Evolutionary conservation across 2,113 vertebrate genomes (phyloP), one percentile per base, ranked within the genome.

Genomic region (Strigops habroptila): DNA sequence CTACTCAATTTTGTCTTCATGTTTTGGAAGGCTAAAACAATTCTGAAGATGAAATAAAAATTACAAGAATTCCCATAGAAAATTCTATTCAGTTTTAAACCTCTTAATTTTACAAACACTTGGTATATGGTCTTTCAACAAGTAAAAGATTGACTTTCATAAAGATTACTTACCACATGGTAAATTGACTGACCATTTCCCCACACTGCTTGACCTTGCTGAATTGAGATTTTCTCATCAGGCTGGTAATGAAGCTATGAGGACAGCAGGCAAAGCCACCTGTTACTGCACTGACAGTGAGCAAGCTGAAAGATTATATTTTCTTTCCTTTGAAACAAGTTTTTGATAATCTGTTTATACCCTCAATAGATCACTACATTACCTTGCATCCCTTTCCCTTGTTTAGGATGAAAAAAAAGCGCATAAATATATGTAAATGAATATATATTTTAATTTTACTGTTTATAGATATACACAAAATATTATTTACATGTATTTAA

Each of bases 51-150:
- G 4, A 52, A 80, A 59, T 21, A 71, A 15, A 82, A 79, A n/a
- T 60, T 0, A 35, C 1, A 16, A 68, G 11, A 51, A 60, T 49
- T n/a, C 57, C 5, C 4, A 4, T 3, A n/a, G 9, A 37, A 82
- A 71, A 64, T 7, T 46, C 82, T 49, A 39, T 9, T 64, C 12
- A 11, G 5, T 23, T 62, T 71, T 82, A 88, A 75, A 57, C 1
- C 8, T 70, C 23, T 73, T 41, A 25, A 60, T 76, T 92, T 80
- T 43, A 19, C 19, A 69, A 51, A 44, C 3, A 33, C 6, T 23
- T 68, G 2, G 25, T 41, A 64, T 18, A 14, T 8, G 2, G 12
- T 44, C 19, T 65, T 77, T 74, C 9, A 55, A 10, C 6, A 48
- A 48, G 14, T 12, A 41, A 79, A 82, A 63, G 3, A 22, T 1